phyloP scores from a whole-genome alignment of 2,888 invertebrate genomes.

The Oegoconia quadripuncta region DNA sequence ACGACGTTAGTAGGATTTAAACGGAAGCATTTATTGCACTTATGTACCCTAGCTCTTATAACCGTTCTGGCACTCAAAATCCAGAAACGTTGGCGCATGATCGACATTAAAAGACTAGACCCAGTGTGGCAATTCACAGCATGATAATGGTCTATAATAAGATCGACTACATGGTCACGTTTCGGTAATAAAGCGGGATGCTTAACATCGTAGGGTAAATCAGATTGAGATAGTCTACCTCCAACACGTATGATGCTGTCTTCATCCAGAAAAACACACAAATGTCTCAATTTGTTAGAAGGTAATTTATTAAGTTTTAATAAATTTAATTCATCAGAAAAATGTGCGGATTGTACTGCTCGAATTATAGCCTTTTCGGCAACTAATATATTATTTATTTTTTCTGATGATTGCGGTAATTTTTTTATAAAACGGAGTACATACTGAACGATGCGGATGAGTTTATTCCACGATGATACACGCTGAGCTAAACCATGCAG shows the following conservation, averaged over 20 bases:
- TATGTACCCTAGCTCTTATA: background rate
- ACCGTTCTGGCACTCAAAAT: slow-evolving; percentile 8
- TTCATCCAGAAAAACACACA: background rate
- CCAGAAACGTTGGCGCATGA: slow-evolving; percentile 12
- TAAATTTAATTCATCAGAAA: background rate
- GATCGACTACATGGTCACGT: slow-evolving; percentile 8
- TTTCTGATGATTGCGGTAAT: background rate
- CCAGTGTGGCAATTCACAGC: slow-evolving; percentile 7
- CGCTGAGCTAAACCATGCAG: background rate
- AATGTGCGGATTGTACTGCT: background rate
- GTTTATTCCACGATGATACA: background rate
- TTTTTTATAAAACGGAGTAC: background rate
- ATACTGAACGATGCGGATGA: background rate
- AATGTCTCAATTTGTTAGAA: background rate
- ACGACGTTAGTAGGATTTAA: slow-evolving; percentile 2
- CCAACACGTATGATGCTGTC: background rate
- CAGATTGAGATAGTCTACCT: background rate
- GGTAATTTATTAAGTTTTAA: background rate
- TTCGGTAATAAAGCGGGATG: slow-evolving; percentile 3
- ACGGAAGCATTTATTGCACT: slow-evolving; percentile 4
- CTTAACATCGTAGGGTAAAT: background rate
- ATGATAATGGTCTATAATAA: slow-evolving; percentile 10
- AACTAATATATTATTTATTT: background rate
- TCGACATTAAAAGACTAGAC: slow-evolving; percentile 5
- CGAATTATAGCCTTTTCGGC: background rate